Evolutionary conservation across 2,888 invertebrate species (phyloP).

Genomic region (Lochmaea crataegi): DNA sequence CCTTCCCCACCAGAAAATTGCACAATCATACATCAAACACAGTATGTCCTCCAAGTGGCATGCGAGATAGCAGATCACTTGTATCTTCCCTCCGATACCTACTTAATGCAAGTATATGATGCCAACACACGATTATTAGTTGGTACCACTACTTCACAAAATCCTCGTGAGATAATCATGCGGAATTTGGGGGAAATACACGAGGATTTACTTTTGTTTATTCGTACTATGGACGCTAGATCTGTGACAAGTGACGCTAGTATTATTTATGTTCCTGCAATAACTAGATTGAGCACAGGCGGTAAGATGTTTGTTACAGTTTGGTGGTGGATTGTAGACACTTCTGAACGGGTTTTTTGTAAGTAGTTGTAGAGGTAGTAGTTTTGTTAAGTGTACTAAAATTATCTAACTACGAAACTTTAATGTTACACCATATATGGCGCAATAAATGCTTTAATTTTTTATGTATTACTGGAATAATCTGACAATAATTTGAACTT

Average conservation of each 20-base stretch:
- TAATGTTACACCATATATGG: too few species aligned
- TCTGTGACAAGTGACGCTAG: conserved; percentile 68
- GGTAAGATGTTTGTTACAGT: conserved; percentile 50
- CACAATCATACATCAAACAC: conserved; percentile 65
- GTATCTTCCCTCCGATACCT: conserved; percentile 58
- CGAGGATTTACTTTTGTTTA: conserved; percentile 65
- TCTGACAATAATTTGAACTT: too few species aligned
- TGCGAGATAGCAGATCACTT: conserved; percentile 64
- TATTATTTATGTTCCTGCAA: conserved; percentile 63
- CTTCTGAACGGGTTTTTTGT: background rate
- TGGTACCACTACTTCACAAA: conserved; percentile 67
- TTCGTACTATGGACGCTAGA: conserved; percentile 67
- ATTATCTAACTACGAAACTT: too few species aligned
- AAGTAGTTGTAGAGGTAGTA: conserved; percentile 1
- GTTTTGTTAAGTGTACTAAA: too few species aligned
- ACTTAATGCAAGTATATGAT: conserved; percentile 69
- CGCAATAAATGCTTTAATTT: too few species aligned
- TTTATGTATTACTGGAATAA: too few species aligned
- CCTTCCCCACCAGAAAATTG: conserved; percentile 69
- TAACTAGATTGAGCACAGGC: conserved; percentile 47
- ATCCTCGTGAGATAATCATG: conserved; percentile 66
- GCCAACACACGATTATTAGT: conserved; percentile 66
- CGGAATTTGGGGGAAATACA: conserved; percentile 64
- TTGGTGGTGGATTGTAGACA: conserved; percentile 40
- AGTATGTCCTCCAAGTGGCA: conserved; percentile 65